Base-by-base conservation (phyloP, 2,113 vertebrate species). In the Burhinus bistriatus region DNA sequence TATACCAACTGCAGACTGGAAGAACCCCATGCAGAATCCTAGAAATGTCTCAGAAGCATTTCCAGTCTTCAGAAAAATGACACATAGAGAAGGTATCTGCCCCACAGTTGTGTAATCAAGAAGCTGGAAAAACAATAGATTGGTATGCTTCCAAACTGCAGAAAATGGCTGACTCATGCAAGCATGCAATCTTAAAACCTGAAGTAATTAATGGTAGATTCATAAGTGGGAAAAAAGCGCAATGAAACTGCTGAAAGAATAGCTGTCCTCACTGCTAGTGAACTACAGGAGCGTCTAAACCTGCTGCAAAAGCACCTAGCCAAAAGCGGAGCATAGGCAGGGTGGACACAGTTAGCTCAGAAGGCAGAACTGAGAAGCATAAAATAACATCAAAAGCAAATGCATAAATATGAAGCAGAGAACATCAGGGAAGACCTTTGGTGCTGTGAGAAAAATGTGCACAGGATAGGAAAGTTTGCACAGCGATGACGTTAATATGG, bases 131-230 rank as follows among this genome's bases (percentile, higher is more conserved):
- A 96, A 97, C 95, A 96, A 94, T 97, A 70, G 88, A 29, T 83
- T 88, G 93, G 87, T 88, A 32, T 29, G 75, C 82, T 94, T 95
- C 93, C 96, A 96, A 62, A 69, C 40, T 55, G 79, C 87, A 80
- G 90, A 96, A 97, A 96, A 97, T 96, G 96, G 92, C 95, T 97
- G 96, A 97, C 90, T 96, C 96, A 96, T 93, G 85, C 0, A 0
- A 90, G 54, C 30, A 80, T 21, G 93, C 85, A 87, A n/a, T 66
- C 66, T 86, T 54, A 91, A 93, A 96, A 92, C 82, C 87, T 85
- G 78, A 85, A 90, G 87, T 90, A 95, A 94, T 93, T 90, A 93
- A 45, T 45, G 54, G 83, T 80, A 85, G 62, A 85, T 87, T 93
- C 38, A 2, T 49, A 79, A 95, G 42, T 80, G 82, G 51, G 44